Base-by-base conservation (phyloP, 53 echinoderm and acorn worm genomes). In the Temnopleurus reevesii region DNA sequence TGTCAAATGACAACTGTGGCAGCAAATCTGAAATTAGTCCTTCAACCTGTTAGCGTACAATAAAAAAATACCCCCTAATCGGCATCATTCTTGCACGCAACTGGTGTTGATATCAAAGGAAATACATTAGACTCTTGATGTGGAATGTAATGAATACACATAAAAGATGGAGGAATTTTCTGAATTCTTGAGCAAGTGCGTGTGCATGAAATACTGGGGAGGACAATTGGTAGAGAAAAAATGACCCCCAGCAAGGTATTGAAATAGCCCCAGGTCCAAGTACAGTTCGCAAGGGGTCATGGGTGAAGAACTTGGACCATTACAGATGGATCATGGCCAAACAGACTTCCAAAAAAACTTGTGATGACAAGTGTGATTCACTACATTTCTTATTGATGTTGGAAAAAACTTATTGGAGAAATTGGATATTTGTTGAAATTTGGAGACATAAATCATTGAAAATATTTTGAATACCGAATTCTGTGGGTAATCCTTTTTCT, bases 291-390 rank as follows among this genome's bases (percentile, higher is more conserved):
- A 12, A 12, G 33, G 63, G 63, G 2, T 71, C 41, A 71, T 21
- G 71, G 41, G 41, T 41, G 41, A 9, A 38, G 71, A 41, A 9
- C 41, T n/a, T n/a, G n/a, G n/a, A n/a, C n/a, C n/a, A n/a, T n/a
- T n/a, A n/a, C n/a, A n/a, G n/a, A n/a, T n/a, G 21, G 41, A 71
- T 43, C 71, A 71, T 36, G 71, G 71, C 71, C 71, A 71, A 71
- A n/a, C n/a, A n/a, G 71, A 8, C 41, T 71, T 21, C 56, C 33
- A 63, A 31, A 18, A 2, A 9, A 29, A 63, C 63, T 33, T 4
- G 63, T 31, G n/a, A 63, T 29, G 58, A 8, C 58, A 7, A 8
- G 58, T 27, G 27, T 58, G 58, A 27, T 58, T 58, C 23, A 58
- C 27, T 7, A 27, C 27, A 2, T n/a, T 58, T 58, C n/a, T 27